phyloP scores from a whole-genome alignment of 1,140 invertebrate genomes.

The Latrodectus geometricus region DNA sequence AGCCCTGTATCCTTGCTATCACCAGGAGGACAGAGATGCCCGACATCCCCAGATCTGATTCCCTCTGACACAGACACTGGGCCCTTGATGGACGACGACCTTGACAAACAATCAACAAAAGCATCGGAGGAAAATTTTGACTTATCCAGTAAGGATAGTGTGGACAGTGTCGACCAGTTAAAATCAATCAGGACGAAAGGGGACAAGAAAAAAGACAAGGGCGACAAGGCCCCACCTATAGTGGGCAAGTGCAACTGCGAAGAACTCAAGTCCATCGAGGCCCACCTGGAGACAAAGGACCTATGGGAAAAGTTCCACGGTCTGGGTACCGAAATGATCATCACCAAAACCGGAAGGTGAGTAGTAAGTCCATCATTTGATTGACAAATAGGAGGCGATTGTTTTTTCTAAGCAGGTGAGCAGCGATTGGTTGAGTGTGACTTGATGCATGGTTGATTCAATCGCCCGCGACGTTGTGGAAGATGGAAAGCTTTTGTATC shows the following conservation, averaged over 20 bases:
- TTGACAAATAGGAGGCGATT: slow-evolving; percentile 40
- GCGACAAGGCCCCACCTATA: slow-evolving; percentile 49
- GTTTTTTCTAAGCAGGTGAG: not conserved
- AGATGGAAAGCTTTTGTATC: not conserved
- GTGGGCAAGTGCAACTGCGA: slow-evolving; percentile 73
- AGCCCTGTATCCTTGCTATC: slow-evolving; percentile 34
- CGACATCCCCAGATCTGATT: slow-evolving; percentile 32
- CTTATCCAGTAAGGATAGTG: slow-evolving; percentile 50
- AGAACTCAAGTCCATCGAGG: slow-evolving; percentile 81
- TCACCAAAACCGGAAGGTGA: slow-evolving; percentile 98
- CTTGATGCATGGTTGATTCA: not conserved
- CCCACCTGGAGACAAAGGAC: slow-evolving; percentile 91
- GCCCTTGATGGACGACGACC: slow-evolving; percentile 33
- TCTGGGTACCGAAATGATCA: slow-evolving; percentile 98
- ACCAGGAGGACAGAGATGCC: slow-evolving; percentile 19
- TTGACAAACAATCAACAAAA: slow-evolving; percentile 31
- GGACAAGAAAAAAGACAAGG: slow-evolving; percentile 46
- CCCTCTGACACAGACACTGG: slow-evolving; percentile 53
- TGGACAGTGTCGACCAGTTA: slow-evolving; percentile 24
- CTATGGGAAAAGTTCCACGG: slow-evolving; percentile 94
- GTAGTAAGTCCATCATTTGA: slow-evolving; percentile 65
- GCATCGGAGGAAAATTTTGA: slow-evolving; percentile 44
- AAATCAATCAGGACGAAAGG: not conserved
- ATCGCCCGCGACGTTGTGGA: not conserved
- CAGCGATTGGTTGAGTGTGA: not conserved